phyloP scores from a whole-genome alignment of 2,888 invertebrate species.

The Ctenicera cuprea region DNA sequence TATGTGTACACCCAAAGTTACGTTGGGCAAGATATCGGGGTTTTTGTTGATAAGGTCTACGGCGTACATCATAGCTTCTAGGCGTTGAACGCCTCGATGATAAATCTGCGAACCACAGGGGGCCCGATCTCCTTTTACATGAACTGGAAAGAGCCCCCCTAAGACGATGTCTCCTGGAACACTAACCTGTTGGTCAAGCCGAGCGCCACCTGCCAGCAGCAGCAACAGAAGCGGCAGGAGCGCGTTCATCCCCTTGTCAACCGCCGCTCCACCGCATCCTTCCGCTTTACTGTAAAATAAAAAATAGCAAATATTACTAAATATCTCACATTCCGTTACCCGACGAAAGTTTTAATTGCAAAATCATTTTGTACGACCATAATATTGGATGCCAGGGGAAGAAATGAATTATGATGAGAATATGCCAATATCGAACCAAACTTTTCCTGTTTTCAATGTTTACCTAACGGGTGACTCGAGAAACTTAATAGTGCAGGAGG shows the following conservation, averaged over 20 bases:
- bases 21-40: conserved; percentile 73
- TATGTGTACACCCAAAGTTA: conserved; percentile 77
- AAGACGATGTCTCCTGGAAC: conserved; percentile 77
- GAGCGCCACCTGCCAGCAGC: conserved; percentile 52
- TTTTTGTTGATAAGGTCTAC: conserved; percentile 77
- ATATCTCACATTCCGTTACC: background rate
- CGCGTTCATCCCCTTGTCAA: conserved; percentile 57
- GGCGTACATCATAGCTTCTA: conserved; percentile 79
- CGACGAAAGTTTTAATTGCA: background rate
- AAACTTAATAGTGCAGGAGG: conserved; percentile 62
- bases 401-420: conserved; percentile 29
- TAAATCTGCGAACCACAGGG: conserved; percentile 74
- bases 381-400: background rate
- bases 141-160: conserved; percentile 79
- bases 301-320: background rate
- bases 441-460: conserved; percentile 58
- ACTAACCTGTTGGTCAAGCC: conserved; percentile 65
- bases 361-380: background rate
- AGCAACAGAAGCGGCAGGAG: conserved; percentile 55
- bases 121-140: conserved; percentile 74
- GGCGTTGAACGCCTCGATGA: conserved; percentile 78
- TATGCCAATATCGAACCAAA: conserved; percentile 46
- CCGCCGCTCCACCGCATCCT: conserved; percentile 28
- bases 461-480: conserved; percentile 58
- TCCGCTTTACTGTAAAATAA: conserved; percentile 39